Percentiles rank a stretch among this genome's conserved stretches.
Evolutionary conservation across 2,797 vertebrate genomes (phyloP).

Genomic region (Poecilia picta): DNA sequence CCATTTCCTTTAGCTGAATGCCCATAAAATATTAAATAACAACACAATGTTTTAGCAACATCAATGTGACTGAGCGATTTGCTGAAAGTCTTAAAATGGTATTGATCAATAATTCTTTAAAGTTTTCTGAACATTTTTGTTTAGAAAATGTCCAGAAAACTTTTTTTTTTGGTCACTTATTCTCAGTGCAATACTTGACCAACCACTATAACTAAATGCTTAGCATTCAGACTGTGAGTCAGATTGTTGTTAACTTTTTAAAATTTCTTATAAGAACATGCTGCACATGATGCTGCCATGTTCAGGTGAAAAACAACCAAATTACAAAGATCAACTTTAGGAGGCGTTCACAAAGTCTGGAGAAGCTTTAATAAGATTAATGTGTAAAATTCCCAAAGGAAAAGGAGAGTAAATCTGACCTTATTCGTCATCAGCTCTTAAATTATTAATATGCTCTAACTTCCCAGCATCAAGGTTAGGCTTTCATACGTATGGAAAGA

Average conservation of each 20-base stretch:
- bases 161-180: no score
- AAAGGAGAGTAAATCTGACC: neutral
- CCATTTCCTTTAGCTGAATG: neutral
- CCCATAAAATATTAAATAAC: neutral
- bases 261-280: neutral
- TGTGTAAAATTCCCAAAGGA: neutral
- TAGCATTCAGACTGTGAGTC: neutral
- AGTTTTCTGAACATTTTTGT: neutral
- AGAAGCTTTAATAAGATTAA: neutral
- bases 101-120: neutral
- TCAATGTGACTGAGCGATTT: neutral
- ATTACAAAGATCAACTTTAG: neutral
- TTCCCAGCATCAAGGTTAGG: conserved; percentile 44
- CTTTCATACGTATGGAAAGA: conserved; percentile 30
- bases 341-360: neutral
- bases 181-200: neutral
- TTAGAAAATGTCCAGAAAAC: neutral
- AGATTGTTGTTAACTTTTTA: neutral
- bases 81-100: neutral
- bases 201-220: neutral
- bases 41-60: neutral
- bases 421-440: conserved; percentile 6
- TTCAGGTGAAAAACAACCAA: neutral
- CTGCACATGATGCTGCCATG: neutral
- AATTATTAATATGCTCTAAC: conserved; percentile 7